Base-by-base conservation (phyloP, 2,888 invertebrate genomes). In the Rhorus exstirpatorius region DNA sequence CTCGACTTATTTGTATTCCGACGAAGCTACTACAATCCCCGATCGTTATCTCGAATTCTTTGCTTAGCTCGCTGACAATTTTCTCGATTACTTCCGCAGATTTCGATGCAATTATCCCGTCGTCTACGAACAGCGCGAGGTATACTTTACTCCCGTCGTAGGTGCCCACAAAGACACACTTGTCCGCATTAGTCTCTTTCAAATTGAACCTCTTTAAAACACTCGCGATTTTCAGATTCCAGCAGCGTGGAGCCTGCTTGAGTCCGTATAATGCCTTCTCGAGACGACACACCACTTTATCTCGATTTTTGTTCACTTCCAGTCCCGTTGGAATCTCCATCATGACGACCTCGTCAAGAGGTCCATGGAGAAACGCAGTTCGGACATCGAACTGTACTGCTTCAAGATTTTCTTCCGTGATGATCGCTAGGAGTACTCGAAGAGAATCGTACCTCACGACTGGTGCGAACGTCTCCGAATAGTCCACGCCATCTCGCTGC, bases 61-160 rank as follows among this genome's bases (percentile, higher is more conserved):
- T 8, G n/a, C 31, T 49, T 1, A 84, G 53, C 0, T 72, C 49
- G 0, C 21, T 12, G 0, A 87, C 26, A 41, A 89, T 83, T 8
- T 58, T n/a, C 6, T 85, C 38, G 14, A 86, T 75, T 14, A 60
- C 53, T 7, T 76, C 44, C 24, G 81, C 41, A 12, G 74, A 12
- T 1, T 60, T 81, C 12, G 84, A 46, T 19, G 81, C 83, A 7
- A 89, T 81, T 17, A 90, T 68, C n/a, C 89, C 88, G 83, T 90
- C 90, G 60, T 91, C 90, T 21, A 91, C 89, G 81, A 88, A 89
- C 1, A 90, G 68, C 1, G 81, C 86, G 3, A 90, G 21, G 8
- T 88, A 82, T 12, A 90, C 12, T 12, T 81, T 53, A 10, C 83
- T 84, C 3, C 2, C 8, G 6, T 7, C 1, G 3, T 51, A 12